Percentiles rank a stretch among this genome's conserved stretches.
Conservation (phyloP, 2,113 vertebrate species). For the Maccullochella peelii region DNA sequence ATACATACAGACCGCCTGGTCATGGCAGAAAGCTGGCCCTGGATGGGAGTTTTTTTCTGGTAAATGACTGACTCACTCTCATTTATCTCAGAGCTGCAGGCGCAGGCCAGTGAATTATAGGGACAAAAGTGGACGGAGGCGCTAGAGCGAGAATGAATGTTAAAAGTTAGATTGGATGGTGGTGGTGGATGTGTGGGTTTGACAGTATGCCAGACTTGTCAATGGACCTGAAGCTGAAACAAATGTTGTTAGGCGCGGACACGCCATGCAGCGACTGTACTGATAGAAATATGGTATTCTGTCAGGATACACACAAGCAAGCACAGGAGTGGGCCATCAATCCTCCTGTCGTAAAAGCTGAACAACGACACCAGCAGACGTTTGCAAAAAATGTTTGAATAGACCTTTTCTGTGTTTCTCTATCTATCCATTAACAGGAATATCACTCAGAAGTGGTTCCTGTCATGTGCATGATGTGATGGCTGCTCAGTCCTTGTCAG, state of each 20-base stretch:
- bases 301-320: conserved; percentile 8
- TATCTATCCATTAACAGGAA: background rate
- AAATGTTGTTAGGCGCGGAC: conserved; percentile 18
- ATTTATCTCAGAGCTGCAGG: conserved; percentile 56
- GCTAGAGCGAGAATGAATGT: conserved; percentile 10
- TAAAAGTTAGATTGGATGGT: conserved; percentile 27
- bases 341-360: background rate
- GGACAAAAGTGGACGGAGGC: conserved; percentile 5
- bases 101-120: conserved; percentile 13
- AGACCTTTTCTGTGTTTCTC: background rate
- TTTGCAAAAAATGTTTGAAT: background rate
- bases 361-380: background rate
- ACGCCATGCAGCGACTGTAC: background rate
- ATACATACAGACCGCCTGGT: background rate
- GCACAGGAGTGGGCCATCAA: background rate
- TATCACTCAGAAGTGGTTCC: background rate
- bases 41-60: background rate
- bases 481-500: background rate
- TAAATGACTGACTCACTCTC: conserved; percentile 9
- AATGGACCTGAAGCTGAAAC: conserved; percentile 20
- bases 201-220: conserved; percentile 20
- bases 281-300: conserved; percentile 1
- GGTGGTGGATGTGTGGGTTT: background rate
- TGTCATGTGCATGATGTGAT: background rate
- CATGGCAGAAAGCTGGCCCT: background rate